Conservation (phyloP, 2,113 vertebrate genomes). For the Ifrita kowaldi region DNA sequence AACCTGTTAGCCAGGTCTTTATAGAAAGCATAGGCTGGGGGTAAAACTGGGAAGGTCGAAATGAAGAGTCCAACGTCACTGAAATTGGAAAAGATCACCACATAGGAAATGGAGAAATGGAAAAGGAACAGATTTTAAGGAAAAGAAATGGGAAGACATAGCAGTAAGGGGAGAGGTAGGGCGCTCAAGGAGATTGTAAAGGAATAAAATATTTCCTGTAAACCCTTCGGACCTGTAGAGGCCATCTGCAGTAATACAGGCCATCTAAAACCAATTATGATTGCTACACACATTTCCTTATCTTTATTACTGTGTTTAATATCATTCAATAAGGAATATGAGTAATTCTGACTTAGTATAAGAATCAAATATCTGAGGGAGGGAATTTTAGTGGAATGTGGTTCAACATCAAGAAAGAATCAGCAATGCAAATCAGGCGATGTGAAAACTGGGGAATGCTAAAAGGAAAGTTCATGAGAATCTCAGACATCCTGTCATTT, state of each 20-base stretch:
- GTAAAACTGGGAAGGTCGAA: not conserved
- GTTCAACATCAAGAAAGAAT: constrained; percentile 49
- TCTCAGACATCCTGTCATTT: constrained; percentile 41
- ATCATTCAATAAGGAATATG: not conserved
- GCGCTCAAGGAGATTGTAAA: not conserved
- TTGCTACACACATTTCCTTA: not conserved
- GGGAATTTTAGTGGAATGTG: constrained; percentile 42
- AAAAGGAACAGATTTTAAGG: not conserved
- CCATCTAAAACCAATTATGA: not conserved
- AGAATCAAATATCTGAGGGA: constrained; percentile 38
- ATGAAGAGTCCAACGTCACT: not conserved
- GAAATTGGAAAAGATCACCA: not conserved
- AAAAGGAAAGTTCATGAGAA: not conserved
- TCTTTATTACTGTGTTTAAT: not conserved
- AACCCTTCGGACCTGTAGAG: not conserved
- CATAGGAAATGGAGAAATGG: not conserved
- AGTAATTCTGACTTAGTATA: not conserved
- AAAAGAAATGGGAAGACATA: not conserved
- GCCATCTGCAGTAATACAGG: not conserved
- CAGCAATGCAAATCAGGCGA: constrained; percentile 42
- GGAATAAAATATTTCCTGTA: not conserved
- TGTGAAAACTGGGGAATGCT: constrained; percentile 5
- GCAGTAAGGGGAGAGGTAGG: not conserved
- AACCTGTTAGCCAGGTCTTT: not conserved
- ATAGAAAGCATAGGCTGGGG: not conserved